Evolutionary conservation across 2,113 vertebrate species (phyloP), one percentile per base, ranked within the genome.

Genomic region (Phainopepla nitens): DNA sequence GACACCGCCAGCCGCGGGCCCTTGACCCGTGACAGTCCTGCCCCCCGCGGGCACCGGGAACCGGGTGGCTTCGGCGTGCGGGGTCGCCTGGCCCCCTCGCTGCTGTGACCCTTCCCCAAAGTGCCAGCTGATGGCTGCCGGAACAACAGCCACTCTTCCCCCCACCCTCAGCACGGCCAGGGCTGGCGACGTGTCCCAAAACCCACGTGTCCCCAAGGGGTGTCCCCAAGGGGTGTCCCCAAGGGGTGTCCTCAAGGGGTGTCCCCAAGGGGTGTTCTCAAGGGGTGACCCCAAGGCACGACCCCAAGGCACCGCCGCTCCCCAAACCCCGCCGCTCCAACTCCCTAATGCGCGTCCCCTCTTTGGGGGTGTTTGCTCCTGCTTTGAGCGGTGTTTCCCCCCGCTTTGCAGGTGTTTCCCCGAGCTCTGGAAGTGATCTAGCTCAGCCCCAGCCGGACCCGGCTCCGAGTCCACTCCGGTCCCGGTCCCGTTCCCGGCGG

Each of bases 11-110:
- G 58, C 31, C 1, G 4, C 0, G 18, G 31, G 28, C 10, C 15
- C 4, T 11, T 0, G 50, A 6, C 33, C 15, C 4, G 13, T 0
- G 50, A 6, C 33, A 1, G 8, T 29, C 11, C 39, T 6, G 76
- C 18, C 45, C 0, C 0, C 47, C 20, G 3, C 0, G 56, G 71
- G 54, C 3, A 6, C 13, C 1, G 8, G 54, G 82, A 12, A 0
- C 24, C 15, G n/a, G 5, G 4, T 2, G 68, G 14, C 3, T 13
- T 27, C 4, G 35, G 29, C 0, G 3, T 1, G 14, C 51, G 90
- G 42, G 2, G 7, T 31, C 0, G 0, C 50, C 29, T 0, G 1
- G 4, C 0, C 47, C 41, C 36, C 3, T 20, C 47, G 35, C 27
- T 8, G 14, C 66, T 9, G 75, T 3, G 35, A 18, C 7, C 78